Conservation (phyloP, 2,888 invertebrate genomes). For the Drepanosiphum platanoidis region DNA sequence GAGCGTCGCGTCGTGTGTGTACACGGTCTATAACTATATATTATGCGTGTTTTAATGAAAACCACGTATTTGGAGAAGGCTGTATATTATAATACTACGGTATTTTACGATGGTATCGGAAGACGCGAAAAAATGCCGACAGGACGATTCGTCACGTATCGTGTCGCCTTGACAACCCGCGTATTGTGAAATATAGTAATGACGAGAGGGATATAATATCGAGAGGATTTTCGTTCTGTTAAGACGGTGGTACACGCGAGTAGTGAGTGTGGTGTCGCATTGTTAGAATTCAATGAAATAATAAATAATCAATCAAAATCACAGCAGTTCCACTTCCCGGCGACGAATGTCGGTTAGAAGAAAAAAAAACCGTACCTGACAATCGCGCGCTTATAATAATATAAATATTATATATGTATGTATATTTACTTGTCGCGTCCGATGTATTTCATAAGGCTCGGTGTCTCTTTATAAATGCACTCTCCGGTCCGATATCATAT, state of each 20-base stretch:
- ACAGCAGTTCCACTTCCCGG: neutral
- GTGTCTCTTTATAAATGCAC: no score
- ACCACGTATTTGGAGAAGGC: neutral
- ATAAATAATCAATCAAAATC: constrained; percentile 1
- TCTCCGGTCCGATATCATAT: no score
- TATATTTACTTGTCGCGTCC: no score
- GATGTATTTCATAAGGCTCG: no score
- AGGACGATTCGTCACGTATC: neutral
- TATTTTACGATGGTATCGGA: no score
- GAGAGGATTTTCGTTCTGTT: neutral
- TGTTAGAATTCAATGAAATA: neutral
- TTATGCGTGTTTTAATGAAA: neutral
- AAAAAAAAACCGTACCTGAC: neutral
- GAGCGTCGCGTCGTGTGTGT: neutral
- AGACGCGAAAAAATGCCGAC: neutral
- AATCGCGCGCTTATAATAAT: no score
- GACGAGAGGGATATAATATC: neutral
- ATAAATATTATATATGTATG: no score
- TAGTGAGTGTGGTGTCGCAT: no score
- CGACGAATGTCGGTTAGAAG: neutral
- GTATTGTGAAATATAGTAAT: neutral
- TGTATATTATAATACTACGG: neutral
- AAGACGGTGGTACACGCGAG: neutral
- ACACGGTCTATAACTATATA: neutral
- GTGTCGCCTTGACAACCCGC: neutral